Percentiles rank a stretch among this genome's conserved stretches.
phyloP scores from a whole-genome alignment of 2,113 vertebrate species.

The Numenius arquata region DNA sequence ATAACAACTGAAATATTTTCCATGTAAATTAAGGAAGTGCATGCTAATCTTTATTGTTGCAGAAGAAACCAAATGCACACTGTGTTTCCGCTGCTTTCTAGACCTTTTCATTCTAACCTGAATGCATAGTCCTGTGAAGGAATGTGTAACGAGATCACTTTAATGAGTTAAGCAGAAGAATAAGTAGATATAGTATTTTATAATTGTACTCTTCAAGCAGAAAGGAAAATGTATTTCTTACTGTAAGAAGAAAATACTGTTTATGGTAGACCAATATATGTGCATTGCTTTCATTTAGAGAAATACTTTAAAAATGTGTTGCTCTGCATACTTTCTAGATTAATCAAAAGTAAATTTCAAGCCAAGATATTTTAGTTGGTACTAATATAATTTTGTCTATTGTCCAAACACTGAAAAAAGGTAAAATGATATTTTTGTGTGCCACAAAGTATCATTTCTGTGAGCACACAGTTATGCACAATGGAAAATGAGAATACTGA shows the following conservation, averaged over 20 bases:
- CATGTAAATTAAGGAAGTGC: background rate
- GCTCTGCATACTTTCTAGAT: slow-evolving; percentile 47
- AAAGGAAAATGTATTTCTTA: slow-evolving; percentile 22
- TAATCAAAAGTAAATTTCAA: slow-evolving; percentile 22
- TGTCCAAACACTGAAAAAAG: slow-evolving; percentile 22
- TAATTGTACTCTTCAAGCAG: background rate
- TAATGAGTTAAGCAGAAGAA: slow-evolving; percentile 12
- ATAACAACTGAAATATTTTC: background rate
- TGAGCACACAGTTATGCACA: background rate
- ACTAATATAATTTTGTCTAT: background rate
- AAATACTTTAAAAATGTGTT: slow-evolving; percentile 38
- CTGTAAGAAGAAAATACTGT: slow-evolving; percentile 34
- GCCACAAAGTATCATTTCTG: background rate
- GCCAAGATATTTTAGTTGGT: background rate
- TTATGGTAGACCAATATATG: slow-evolving; percentile 16
- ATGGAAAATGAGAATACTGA: slow-evolving; percentile 6
- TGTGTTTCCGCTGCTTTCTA: background rate
- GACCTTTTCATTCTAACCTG: background rate
- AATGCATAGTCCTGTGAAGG: background rate
- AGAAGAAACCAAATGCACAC: background rate
- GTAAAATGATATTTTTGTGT: slow-evolving; percentile 19
- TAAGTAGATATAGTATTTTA: background rate
- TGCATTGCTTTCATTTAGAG: slow-evolving; percentile 55
- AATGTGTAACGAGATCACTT: slow-evolving; percentile 30
- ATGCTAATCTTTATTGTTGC: background rate